Evolutionary conservation across 2,113 vertebrate genomes (phyloP), one percentile per base, ranked within the genome.

Genomic region (Eonycteris spelaea): DNA sequence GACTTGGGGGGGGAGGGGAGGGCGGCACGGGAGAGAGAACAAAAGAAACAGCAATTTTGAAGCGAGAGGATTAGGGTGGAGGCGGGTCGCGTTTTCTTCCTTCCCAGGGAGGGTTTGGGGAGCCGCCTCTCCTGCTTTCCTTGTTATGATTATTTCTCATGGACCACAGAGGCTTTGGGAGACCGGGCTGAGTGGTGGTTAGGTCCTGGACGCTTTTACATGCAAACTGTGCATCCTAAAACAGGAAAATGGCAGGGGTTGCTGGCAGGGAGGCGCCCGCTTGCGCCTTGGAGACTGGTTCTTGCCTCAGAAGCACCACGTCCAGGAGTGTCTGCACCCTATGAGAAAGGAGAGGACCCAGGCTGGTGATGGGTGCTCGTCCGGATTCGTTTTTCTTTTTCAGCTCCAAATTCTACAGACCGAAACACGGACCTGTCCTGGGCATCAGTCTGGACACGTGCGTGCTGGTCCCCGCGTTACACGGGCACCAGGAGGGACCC

Each of bases 101-200:
- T 1, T 1, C 4, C 73, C 35, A 6, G 19, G 1, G 86, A 73
- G 55, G 38, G 43, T 40, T 67, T 85, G 43, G 38, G 19, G 45
- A 45, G 6, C 21, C 30, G 51, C 21, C 13, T 73, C 55, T 48
- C n/a, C 48, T 15, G 16, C 35, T 35, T 51, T 53, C 75, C 65
- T 59, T 75, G 13, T 65, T 35, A 45, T 40, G 70, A 68, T 51
- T 78, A 77, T 82, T 92, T 40, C 83, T 91, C 93, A 84, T 94
- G 91, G n/a, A 15, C 94, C 48, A 51, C 74, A 30, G 74, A 68
- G 48, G n/a, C 85, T 71, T 70, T 33, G 70, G 77, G 43, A 15
- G 11, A 2, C 3, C 35, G 26, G 59, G 40, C 40, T 2, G 86
- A 89, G 61, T 0, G 5, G 35, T 38, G 57, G 68, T 12, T 12